Evolutionary conservation across 2,888 invertebrate genomes (phyloP), one percentile per base, ranked within the genome.

Genomic region (Leuctra nigra): DNA sequence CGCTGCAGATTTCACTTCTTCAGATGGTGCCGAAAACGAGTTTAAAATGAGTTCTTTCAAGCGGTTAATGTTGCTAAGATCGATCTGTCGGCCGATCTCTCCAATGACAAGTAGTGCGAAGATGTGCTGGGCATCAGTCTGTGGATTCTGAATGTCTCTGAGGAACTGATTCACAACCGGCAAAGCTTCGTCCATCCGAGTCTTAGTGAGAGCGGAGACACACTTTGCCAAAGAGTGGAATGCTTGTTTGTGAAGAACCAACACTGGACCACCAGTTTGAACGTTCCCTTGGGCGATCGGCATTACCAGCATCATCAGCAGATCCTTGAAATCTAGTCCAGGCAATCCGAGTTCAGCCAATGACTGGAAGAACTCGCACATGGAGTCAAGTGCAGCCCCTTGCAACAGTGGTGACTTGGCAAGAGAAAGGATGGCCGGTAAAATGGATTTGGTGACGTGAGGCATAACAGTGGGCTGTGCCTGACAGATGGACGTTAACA

Each of bases 1-100:
- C 13, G 98, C 98, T 0, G 97, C 97, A 0, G 93, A 91, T 73
- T 98, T 98, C 2, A 99, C 91, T 73, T 99, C 97, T 72, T 99
- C 98, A 0, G 93, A 94, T 11, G 85, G 82, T 3, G 91, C 90
- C 0, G 87, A 83, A 73, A 99, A 98, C 16, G 95, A 92, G 61
- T 84, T 83, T 59, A 97, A 77, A 53, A 92, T 83, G 11, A 87
- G 85, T 67, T 85, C 83, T 63, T 90, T 86, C 59, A 94, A 70
- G 61, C 84, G 80, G 44, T 79, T 75, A 61, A 91, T 84, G 29
- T 83, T 78, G 66, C 88, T 90, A 59, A 94, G 75, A 72, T 93
- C 91, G 66, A 94, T 83, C 68, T 93, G 90, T 62, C 92, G 80
- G 4, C 99, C 99, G 65, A 99, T 95, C 79, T 99, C 99, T 0